Conservation (phyloP, 37 sponge, comb jelly and placozoan genomes). For the Beroe ovata region DNA sequence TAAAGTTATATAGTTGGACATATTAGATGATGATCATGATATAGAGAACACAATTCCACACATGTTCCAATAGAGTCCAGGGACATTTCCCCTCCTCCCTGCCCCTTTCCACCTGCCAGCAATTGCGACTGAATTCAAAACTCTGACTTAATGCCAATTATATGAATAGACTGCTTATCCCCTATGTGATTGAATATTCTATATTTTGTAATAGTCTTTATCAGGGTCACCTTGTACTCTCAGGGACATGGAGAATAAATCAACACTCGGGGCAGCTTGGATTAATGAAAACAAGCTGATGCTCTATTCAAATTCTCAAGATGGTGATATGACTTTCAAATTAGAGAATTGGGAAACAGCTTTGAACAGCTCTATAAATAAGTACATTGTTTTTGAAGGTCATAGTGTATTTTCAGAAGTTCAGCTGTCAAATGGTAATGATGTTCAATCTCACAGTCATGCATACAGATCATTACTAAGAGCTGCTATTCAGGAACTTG, state of each 20-base stretch:
- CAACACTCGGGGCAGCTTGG: slow-evolving; percentile 25
- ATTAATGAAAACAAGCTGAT: slow-evolving; percentile 62
- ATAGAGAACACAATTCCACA: too few species aligned
- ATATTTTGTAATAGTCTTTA: too few species aligned
- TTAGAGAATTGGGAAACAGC: slow-evolving; percentile 12
- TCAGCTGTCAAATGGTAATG: slow-evolving; percentile 49
- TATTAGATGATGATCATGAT: too few species aligned
- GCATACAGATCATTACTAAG: slow-evolving; percentile 27
- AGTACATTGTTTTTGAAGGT: slow-evolving; percentile 56
- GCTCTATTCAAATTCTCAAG: background rate
- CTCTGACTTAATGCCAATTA: too few species aligned
- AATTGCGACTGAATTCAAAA: too few species aligned
- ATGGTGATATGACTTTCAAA: background rate
- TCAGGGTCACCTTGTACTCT: too few species aligned
- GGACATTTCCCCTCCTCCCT: too few species aligned
- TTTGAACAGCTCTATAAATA: background rate
- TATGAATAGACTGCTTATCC: too few species aligned
- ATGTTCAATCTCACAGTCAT: slow-evolving; percentile 62
- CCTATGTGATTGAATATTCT: too few species aligned
- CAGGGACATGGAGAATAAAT: background rate
- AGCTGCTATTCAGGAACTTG: slow-evolving; percentile 53
- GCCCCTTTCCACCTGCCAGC: too few species aligned
- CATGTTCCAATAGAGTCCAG: too few species aligned
- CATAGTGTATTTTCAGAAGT: slow-evolving; percentile 59
- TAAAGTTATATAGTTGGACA: too few species aligned